Evolutionary conservation across 2,888 invertebrate genomes (phyloP), one percentile per base, ranked within the genome.

Genomic region (Crepidodera aurea): DNA sequence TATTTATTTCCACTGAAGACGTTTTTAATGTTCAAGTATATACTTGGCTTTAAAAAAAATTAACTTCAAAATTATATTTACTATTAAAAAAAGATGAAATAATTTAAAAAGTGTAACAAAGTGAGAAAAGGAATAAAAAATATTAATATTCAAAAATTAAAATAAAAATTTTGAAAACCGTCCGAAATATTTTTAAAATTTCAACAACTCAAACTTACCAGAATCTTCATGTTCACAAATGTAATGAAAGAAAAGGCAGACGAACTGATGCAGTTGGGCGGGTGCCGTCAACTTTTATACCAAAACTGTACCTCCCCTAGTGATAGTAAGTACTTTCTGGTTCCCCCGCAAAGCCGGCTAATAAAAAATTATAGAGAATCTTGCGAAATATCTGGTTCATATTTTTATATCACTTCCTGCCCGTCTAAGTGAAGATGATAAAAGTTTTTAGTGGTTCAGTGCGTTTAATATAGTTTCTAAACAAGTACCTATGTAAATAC

Each of bases 241-340:
- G 57, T 59, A 58, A 48, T 48, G 48, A 62, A 60, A 61, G 62
- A 64, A 66, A 66, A 69, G 64, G 69, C 16, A 69, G 71, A 67
- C 68, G 69, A 72, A 75, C 72, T 74, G 74, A 69, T 69, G 65
- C 67, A 64, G 46, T 67, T 64, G 63, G 62, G 63, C 70, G 71
- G 67, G 73, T 70, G 69, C 69, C 67, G 65, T 66, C 53, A 54
- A 60, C 68, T 69, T 75, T 70, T 75, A 75, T 75, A 75, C 64
- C 46, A 64, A 42, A 29, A 29, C 42, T 67, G 71, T 70, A 18
- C 72, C 71, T 73, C 73, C 73, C 74, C 73, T 71, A 62, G 73
- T 71, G 73, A 74, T 72, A 71, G 74, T 53, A 12, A 34, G 25
- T 73, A 72, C 74, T 74, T 73, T 74, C 73, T 64, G 67, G 70